Evolutionary conservation across 2,113 vertebrate species (phyloP), one percentile per base, ranked within the genome.

Genomic region (Neopipo cinnamomea): DNA sequence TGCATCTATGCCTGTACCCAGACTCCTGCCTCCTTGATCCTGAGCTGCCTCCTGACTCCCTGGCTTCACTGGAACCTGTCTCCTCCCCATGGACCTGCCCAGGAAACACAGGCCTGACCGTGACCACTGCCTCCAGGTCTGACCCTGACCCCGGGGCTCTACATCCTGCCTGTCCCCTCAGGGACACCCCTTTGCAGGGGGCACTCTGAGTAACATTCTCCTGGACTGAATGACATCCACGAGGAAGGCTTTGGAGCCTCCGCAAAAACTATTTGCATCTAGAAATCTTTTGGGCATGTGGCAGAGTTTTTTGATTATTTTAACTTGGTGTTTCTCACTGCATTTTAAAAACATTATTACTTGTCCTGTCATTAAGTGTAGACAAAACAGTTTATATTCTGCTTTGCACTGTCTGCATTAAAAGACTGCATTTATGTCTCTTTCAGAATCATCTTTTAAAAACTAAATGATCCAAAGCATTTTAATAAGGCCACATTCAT

Each of bases 401-500:
- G 61, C 80, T 73, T 80, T 84, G 76, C 52, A 67, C 52, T 87
- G 89, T 81, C 76, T 91, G 42, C 73, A 78, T 52, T 63, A 53
- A 59, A 90, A 89, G 39, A 74, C 25, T 75, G 23, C 71, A 78
- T 95, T 95, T 92, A 89, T 91, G 83, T 72, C 76, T 83, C 66
- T 89, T 87, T 92, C 61, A 15, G 13, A 91, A 79, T 87, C 1
- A 22, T 92, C 49, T 89, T 95, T 92, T 95, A 61, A 71, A 92
- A 95, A 73, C 76, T 91, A 95, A 97, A 95, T 91, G 94, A 95
- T 95, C 88, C 80, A 89, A 93, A 95, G 70, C 65, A 71, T 93
- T 96, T 96, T 95, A 95, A 95, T 86, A 95, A 95, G 75, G 84
- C 47, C 68, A 84, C 86, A 97, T 96, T 94, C 39, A 84, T 97